Evolutionary conservation across 2,797 vertebrate species (phyloP), one percentile per base, ranked within the genome.

Genomic region (Rhinichthys osculus): DNA sequence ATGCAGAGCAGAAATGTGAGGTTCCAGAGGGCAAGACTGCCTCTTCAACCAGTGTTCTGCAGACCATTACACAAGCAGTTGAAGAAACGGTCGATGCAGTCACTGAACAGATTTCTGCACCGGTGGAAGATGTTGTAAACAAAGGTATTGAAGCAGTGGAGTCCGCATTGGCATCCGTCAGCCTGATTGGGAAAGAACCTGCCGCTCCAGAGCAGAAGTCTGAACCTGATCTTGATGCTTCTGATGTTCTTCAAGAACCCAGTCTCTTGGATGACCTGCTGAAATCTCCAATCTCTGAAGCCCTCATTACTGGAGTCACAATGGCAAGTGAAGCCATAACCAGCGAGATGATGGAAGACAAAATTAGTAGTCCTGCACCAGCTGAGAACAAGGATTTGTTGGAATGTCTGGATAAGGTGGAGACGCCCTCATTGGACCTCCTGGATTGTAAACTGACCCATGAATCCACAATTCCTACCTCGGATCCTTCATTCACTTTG

Each of bases 271-370:
- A 89, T 70, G 90, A 91, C 69, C 88, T 89, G 50, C 64, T 90
- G n/a, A 82, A 74, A 52, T 88, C 90, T 78, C 72, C 89, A 21
- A 69, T 91, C 70, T 85, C 90, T 2, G 91, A 94, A 54, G 86
- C 86, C 33, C 67, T 85, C 42, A 78, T 88, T 73, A 57, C 82
- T 70, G 84, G 85, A 52, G 82, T 72, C 47, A 44, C 40, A 17
- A 38, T 66, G 59, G 50, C 69, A 70, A 78, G 38, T 4, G 69
- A 83, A 73, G 59, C 47, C n/a, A 38, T 80, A 4, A 77, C 79
- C 69, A 47, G 23, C 14, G 79, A 67, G 57, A 59, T 9, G 23
- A 54, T 5, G 33, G 85, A 86, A 72, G 85, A 70, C 30, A 64
- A 80, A 50, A 11, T 27, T 38, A 71, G 62, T 10, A 47, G 27